phyloP scores from a whole-genome alignment of 2,888 invertebrate species.

The Nematopogon swammerdamellus region DNA sequence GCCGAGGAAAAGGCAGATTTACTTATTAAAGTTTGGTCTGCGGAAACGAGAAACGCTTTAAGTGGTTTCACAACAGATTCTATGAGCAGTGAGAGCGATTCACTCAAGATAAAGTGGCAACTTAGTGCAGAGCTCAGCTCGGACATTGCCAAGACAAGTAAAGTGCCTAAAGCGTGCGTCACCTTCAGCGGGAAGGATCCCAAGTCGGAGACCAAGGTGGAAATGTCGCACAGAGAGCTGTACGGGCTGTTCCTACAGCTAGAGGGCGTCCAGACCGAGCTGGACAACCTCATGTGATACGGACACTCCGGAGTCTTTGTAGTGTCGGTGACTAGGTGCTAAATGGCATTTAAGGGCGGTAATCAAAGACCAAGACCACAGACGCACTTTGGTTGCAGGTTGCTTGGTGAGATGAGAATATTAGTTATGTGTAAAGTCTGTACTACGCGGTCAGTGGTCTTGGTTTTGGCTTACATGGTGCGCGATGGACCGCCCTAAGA shows the following conservation, averaged over 20 bases:
- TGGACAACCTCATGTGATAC: constrained; percentile 30
- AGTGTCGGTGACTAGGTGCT: too few species aligned
- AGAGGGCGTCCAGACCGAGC: constrained; percentile 42
- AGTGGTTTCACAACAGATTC: constrained; percentile 25
- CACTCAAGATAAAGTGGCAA: constrained; percentile 31
- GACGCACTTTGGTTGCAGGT: too few species aligned
- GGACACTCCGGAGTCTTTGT: too few species aligned
- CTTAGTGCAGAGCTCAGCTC: constrained; percentile 45
- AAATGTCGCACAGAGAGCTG: constrained; percentile 38
- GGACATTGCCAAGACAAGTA: constrained; percentile 34
- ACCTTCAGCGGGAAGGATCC: constrained; percentile 19
- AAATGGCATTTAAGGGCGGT: too few species aligned
- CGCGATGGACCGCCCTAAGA: too few species aligned
- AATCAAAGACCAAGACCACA: too few species aligned
- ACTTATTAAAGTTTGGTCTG: constrained; percentile 39
- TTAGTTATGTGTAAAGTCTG: too few species aligned
- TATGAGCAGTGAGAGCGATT: constrained; percentile 19
- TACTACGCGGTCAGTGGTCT: too few species aligned
- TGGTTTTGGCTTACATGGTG: too few species aligned
- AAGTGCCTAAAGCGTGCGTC: constrained; percentile 38
- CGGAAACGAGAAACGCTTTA: constrained; percentile 32
- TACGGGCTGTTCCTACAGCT: constrained; percentile 39
- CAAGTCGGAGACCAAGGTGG: constrained; percentile 24
- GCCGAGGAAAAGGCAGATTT: constrained; percentile 30
- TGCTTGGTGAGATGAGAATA: too few species aligned